Conservation (phyloP, 2,797 vertebrate genomes). For the Diglossa cyanea region DNA sequence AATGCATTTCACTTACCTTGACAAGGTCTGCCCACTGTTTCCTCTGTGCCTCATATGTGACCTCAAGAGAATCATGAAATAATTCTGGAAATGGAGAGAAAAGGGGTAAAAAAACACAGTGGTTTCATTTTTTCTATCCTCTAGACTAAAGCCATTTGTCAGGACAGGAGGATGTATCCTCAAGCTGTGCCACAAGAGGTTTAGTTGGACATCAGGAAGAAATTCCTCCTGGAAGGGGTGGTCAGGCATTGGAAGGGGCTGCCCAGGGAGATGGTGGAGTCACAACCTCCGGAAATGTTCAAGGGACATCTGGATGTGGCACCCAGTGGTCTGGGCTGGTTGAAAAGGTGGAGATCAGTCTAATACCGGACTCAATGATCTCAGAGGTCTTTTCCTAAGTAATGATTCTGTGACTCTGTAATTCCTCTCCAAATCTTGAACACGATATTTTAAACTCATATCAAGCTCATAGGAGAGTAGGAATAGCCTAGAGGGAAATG, state of each 20-base stretch:
- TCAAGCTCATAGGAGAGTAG: neutral
- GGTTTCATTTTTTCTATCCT: neutral
- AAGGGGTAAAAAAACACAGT: accelerated
- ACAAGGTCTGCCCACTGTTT: neutral
- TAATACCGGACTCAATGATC: neutral
- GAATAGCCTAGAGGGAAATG: neutral
- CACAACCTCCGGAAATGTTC: neutral
- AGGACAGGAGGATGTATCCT: neutral
- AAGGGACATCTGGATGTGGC: neutral
- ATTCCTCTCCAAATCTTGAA: neutral
- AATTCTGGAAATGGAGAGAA: neutral
- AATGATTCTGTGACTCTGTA: neutral
- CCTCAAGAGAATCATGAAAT: neutral
- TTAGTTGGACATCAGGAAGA: neutral
- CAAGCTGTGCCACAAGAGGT: neutral
- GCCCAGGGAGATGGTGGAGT: neutral
- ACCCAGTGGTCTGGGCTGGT: neutral
- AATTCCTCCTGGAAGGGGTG: neutral
- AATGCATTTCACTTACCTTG: neutral
- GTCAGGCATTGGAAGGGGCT: neutral
- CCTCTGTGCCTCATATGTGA: neutral
- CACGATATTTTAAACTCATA: accelerated
- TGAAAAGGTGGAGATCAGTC: neutral
- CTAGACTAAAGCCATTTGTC: accelerated
- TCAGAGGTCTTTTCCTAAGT: neutral